Conservation (phyloP, 2,113 vertebrate genomes). For the Macaca mulatta region DNA sequence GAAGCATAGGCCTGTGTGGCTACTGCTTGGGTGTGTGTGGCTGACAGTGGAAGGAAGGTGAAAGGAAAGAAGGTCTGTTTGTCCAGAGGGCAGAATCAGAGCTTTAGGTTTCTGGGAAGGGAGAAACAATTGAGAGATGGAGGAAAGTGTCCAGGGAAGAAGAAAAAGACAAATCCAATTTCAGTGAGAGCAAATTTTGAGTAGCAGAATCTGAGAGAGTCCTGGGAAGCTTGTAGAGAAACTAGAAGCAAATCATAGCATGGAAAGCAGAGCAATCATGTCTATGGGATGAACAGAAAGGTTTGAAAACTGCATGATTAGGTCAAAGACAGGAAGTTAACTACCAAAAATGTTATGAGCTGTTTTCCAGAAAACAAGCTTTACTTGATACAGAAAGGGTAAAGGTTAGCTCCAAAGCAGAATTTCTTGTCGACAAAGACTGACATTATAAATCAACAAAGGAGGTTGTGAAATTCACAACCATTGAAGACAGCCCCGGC, state of each 20-base stretch:
- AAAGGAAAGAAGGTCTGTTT: not conserved
- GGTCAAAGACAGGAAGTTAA: constrained; percentile 9
- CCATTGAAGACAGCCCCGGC: not conserved
- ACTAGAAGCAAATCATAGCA: not conserved
- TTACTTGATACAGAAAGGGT: not conserved
- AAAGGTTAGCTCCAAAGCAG: constrained; percentile 13
- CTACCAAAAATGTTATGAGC: constrained; percentile 3
- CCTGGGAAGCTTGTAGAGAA: constrained; percentile 1
- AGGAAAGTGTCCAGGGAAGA: not conserved
- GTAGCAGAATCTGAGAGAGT: not conserved
- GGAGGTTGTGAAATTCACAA: not conserved
- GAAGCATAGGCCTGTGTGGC: not conserved
- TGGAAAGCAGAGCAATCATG: not conserved
- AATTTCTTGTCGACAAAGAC: constrained; percentile 44
- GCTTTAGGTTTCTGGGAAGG: not conserved
- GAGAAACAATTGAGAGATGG: not conserved
- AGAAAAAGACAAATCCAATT: not conserved
- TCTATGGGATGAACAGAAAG: not conserved
- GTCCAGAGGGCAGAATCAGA: not conserved
- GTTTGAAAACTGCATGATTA: constrained; percentile 5
- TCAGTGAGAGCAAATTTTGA: not conserved
- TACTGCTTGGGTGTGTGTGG: not conserved
- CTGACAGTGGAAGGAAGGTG: not conserved
- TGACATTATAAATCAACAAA: constrained; percentile 52
- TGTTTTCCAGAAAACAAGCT: constrained; percentile 33